Percentiles rank a stretch among this genome's conserved stretches.
phyloP scores from a whole-genome alignment of 2,113 vertebrate genomes.

The Piliocolobus tephrosceles region DNA sequence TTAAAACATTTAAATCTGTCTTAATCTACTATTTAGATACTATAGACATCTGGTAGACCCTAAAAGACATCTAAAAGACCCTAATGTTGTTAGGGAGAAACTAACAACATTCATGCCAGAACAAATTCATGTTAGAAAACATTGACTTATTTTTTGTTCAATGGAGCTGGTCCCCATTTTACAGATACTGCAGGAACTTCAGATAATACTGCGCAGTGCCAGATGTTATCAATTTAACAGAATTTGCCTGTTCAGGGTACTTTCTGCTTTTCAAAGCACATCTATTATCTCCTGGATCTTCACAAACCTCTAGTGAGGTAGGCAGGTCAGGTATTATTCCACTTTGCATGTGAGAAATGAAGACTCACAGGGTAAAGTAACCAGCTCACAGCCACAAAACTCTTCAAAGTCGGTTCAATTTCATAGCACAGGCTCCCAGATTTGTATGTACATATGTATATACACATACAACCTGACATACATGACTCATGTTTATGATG shows the following conservation, averaged over 20 bases:
- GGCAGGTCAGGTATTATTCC: not conserved
- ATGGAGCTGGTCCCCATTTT: not conserved
- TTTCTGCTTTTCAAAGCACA: not conserved
- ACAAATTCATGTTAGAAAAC: not conserved
- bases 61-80: not conserved
- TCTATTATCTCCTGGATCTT: not conserved
- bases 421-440: not conserved
- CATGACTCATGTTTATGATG: not conserved
- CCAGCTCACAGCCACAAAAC: not conserved
- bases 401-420: not conserved
- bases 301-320: not conserved
- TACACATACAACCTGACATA: not conserved
- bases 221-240: not conserved
- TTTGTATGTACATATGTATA: not conserved
- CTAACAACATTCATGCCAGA: not conserved
- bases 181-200: not conserved
- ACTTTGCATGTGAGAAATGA: not conserved
- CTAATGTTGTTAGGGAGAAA: not conserved
- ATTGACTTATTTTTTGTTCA: not conserved
- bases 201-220: not conserved
- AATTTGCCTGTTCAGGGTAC: not conserved
- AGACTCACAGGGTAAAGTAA: not conserved
- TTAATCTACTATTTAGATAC: not conserved
- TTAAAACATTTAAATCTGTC: constrained; percentile 14
- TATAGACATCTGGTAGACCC: not conserved